phyloP scores from a whole-genome alignment of 2,888 invertebrate species.

The Nineta flava region DNA sequence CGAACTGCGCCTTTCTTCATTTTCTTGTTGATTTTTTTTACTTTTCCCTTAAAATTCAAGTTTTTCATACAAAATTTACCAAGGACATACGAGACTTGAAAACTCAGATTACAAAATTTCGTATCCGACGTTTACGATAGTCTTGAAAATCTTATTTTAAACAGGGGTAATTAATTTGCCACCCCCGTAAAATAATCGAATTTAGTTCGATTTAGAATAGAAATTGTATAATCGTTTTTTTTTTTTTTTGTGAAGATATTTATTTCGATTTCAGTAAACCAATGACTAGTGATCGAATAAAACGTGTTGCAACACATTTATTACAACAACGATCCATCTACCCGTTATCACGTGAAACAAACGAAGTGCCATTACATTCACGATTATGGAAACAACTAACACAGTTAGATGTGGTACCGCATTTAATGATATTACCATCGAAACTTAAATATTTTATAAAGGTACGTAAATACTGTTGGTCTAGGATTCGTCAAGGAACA shows the following conservation, averaged over 20 bases:
- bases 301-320: slow-evolving; percentile 57
- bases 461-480: slow-evolving; percentile 27
- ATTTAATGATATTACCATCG: slow-evolving; percentile 71
- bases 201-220: too few relatives aligned
- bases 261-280: slow-evolving; percentile 24
- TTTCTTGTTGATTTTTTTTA: too few relatives aligned
- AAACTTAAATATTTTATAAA: slow-evolving; percentile 70
- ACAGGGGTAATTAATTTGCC: too few relatives aligned
- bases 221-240: neutral
- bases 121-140: too few relatives aligned
- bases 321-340: slow-evolving; percentile 65
- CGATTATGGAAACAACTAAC: slow-evolving; percentile 54
- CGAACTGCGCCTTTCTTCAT: too few relatives aligned
- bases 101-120: too few relatives aligned
- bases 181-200: too few relatives aligned
- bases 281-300: slow-evolving; percentile 45
- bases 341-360: slow-evolving; percentile 61
- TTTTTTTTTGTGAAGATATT: neutral
- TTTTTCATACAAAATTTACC: too few relatives aligned
- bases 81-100: too few relatives aligned
- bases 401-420: slow-evolving; percentile 57
- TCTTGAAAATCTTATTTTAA: too few relatives aligned
- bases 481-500: too few relatives aligned
- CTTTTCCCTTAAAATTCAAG: too few relatives aligned
- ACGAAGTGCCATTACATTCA: slow-evolving; percentile 51